These are phyloP conservation scores for Dichetophora obliterata DNA, from an alignment of 2,888 invertebrate genomes.

Conservation along the genomic window DNA sequence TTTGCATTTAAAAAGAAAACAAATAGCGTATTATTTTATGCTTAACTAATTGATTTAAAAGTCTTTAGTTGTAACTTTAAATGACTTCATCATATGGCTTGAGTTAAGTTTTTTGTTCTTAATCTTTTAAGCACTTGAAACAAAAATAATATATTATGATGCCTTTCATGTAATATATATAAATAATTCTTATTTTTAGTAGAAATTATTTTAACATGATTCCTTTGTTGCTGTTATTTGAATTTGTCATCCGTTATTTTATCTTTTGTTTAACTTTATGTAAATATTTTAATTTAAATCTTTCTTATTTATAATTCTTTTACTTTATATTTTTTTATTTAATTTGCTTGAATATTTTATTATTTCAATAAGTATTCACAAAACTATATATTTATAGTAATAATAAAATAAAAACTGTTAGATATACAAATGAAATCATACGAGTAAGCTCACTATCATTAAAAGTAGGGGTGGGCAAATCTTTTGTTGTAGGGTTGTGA, in stretches of 20 bases:
- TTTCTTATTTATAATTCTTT: slow-evolving; percentile 33
- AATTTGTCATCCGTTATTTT: slow-evolving; percentile 34
- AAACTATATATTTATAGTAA: slow-evolving; percentile 25
- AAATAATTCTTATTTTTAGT: slow-evolving; percentile 39
- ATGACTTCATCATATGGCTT: slow-evolving; percentile 38
- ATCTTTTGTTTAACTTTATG: slow-evolving; percentile 13
- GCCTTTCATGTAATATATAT: slow-evolving; percentile 32
- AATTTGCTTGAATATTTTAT: slow-evolving; percentile 21
- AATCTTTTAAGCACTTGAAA: slow-evolving; percentile 27
- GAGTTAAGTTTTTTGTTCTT: slow-evolving; percentile 28
- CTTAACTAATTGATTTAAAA: slow-evolving; percentile 11
- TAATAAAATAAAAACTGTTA: slow-evolving; percentile 3
- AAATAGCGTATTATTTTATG: neutral
- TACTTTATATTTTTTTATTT: slow-evolving; percentile 15
- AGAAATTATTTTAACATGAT: slow-evolving; percentile 19
- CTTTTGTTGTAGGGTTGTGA: too few species aligned
- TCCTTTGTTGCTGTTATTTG: slow-evolving; percentile 41
- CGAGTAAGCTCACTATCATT: too few species aligned
- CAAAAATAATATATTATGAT: too few species aligned
- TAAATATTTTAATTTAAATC: slow-evolving; percentile 19
- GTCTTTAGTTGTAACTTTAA: slow-evolving; percentile 36
- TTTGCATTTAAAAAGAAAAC: slow-evolving; percentile 9
- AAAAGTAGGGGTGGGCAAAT: too few species aligned
- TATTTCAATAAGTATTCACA: slow-evolving; percentile 26
- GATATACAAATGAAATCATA: too few species aligned